These are phyloP conservation scores for Beroe forskalii DNA, from an alignment of 37 sponge, comb jelly and placozoan genomes.

Conservation along the genomic window DNA sequence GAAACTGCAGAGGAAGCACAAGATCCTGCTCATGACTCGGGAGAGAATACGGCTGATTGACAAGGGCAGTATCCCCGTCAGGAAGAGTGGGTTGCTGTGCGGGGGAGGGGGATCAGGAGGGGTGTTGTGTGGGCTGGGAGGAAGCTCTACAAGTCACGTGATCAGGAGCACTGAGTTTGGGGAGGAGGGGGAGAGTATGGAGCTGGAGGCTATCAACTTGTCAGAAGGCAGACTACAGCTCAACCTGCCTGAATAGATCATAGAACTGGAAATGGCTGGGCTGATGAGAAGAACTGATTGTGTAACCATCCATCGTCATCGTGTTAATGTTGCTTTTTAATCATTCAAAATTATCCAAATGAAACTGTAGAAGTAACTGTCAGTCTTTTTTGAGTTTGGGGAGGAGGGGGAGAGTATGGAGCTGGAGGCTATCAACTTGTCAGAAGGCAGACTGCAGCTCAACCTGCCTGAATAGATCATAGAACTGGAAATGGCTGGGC, in stretches of 20 bases:
- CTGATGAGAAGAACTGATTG: no score
- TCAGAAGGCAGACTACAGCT: background rate
- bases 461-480: no score
- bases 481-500: no score
- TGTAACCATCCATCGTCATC: no score
- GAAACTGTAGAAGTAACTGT: no score
- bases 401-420: background rate
- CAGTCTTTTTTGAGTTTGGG: background rate
- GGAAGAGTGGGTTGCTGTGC: background rate
- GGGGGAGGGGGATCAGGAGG: background rate
- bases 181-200: background rate
- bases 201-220: background rate
- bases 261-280: no score
- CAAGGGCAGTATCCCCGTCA: background rate
- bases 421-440: background rate
- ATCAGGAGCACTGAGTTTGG: background rate
- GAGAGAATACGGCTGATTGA: conserved; percentile 51
- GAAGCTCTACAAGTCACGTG: background rate
- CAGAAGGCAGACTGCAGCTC: background rate
- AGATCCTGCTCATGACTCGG: conserved; percentile 9
- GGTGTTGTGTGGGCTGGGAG: no score
- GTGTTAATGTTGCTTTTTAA: no score
- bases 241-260: no score
- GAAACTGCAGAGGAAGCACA: background rate
- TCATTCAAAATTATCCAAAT: no score